phyloP scores from a whole-genome alignment of 2,797 vertebrate species.

The Falco berigora region DNA sequence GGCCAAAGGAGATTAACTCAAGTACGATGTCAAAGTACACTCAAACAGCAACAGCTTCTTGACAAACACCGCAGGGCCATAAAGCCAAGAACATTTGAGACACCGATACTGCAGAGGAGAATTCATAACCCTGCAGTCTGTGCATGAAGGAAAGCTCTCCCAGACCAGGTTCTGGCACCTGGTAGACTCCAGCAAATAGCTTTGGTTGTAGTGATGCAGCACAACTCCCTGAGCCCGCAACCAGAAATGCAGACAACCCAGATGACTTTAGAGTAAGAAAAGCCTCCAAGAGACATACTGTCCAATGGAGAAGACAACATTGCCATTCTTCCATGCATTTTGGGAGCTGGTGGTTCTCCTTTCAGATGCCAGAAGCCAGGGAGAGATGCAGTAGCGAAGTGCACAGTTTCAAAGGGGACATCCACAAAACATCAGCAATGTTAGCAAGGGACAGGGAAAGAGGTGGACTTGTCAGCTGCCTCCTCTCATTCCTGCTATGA shows the following conservation, averaged over 20 bases:
- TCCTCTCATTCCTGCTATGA: neutral
- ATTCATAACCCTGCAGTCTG: neutral
- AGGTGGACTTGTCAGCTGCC: neutral
- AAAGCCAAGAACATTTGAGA: neutral
- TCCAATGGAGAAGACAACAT: accelerated
- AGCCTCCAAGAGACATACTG: accelerated
- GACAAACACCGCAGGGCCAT: conserved; percentile 3
- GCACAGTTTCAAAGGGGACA: neutral
- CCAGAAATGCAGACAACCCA: neutral
- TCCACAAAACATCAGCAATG: neutral
- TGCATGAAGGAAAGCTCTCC: neutral
- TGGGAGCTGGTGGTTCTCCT: neutral
- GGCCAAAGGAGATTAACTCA: neutral
- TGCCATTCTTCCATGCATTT: neutral
- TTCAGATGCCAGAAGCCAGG: neutral
- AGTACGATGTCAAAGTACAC: conserved; percentile 38
- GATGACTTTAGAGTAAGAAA: neutral
- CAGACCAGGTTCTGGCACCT: neutral
- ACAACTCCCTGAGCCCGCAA: neutral
- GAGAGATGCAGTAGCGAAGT: accelerated
- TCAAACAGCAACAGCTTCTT: conserved; percentile 22
- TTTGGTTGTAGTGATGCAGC: neutral
- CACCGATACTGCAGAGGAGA: neutral
- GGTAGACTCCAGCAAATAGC: neutral
- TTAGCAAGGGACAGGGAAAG: neutral